Evolutionary conservation across 2,888 invertebrate genomes (phyloP).

Genomic region (Epistrophella euchroma): DNA sequence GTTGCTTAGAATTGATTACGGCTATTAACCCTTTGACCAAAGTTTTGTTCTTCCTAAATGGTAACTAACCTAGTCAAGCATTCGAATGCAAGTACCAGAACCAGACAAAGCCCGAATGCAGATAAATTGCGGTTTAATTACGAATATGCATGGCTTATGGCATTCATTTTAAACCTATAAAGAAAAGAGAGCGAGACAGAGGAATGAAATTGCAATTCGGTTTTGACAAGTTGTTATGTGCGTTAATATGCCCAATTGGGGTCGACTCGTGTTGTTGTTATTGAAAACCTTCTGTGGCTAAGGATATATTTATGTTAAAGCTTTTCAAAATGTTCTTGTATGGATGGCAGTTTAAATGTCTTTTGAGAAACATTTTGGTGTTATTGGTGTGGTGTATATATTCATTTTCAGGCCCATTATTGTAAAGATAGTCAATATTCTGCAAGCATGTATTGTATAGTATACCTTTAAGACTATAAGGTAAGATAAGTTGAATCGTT

Average conservation of each 20-base stretch:
- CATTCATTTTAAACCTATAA: neutral
- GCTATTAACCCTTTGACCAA: conserved; percentile 56
- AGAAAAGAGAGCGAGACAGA: neutral
- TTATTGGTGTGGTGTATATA: conserved; percentile 18
- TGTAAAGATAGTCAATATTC: conserved; percentile 2
- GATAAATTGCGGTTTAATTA: conserved; percentile 63
- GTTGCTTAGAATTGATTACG: conserved; percentile 64
- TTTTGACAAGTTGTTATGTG: conserved; percentile 69
- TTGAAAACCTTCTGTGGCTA: conserved; percentile 27
- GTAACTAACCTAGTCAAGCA: conserved; percentile 28
- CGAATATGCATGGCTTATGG: conserved; percentile 6
- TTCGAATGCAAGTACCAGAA: neutral
- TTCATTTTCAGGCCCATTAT: conserved; percentile 5
- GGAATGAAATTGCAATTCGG: conserved; percentile 63
- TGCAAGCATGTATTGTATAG: neutral
- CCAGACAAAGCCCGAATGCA: conserved; percentile 20
- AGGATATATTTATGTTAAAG: conserved; percentile 46
- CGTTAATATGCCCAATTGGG: conserved; percentile 41
- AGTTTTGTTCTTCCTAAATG: conserved; percentile 37
- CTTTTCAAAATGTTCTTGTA: conserved; percentile 33
- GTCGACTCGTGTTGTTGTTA: conserved; percentile 24
- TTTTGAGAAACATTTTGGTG: conserved; percentile 34
- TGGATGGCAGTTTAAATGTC: conserved; percentile 31
- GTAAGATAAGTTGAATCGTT: conserved; percentile 4
- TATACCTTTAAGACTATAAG: neutral